Evolutionary conservation across 2,888 invertebrate species (phyloP).

Genomic region (Ctenicera cuprea): DNA sequence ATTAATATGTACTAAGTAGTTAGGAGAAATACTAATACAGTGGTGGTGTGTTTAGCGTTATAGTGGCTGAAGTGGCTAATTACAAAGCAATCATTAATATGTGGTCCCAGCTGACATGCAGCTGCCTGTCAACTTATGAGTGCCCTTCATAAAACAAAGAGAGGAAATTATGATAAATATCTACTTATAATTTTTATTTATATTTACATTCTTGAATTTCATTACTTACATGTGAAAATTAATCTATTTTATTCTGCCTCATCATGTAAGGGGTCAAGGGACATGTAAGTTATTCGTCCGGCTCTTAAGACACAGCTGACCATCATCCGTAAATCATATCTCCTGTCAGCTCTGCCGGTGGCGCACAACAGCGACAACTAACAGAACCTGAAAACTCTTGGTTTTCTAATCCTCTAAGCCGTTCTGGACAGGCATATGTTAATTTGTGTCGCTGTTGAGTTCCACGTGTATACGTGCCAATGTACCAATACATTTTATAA

Average conservation of each 20-base stretch:
- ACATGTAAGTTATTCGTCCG: constrained; percentile 56
- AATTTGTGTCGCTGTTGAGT: constrained; percentile 41
- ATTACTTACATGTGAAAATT: constrained; percentile 63
- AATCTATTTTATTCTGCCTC: constrained; percentile 57
- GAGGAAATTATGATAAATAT: constrained; percentile 72
- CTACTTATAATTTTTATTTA: constrained; percentile 70
- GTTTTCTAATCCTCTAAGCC: constrained; percentile 51
- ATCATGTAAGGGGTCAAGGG: constrained; percentile 54
- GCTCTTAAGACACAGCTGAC: constrained; percentile 55
- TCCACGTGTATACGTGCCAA: constrained; percentile 20
- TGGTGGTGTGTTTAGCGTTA: constrained; percentile 67
- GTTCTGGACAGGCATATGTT: constrained; percentile 47
- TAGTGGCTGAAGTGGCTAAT: constrained; percentile 70
- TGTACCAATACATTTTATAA: not conserved
- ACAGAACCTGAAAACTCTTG: constrained; percentile 55
- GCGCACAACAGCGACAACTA: constrained; percentile 49
- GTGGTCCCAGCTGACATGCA: constrained; percentile 71
- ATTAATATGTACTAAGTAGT: constrained; percentile 29
- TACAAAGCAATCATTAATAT: constrained; percentile 72
- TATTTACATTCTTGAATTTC: constrained; percentile 68
- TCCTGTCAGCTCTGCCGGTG: constrained; percentile 54
- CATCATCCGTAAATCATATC: constrained; percentile 58
- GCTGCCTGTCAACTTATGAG: constrained; percentile 70
- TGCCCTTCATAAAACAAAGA: constrained; percentile 71
- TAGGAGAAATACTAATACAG: constrained; percentile 36